Percentiles rank a stretch among this genome's conserved stretches.
Conservation (phyloP, 2,888 invertebrate genomes). For the Phymatocera aterrima region DNA sequence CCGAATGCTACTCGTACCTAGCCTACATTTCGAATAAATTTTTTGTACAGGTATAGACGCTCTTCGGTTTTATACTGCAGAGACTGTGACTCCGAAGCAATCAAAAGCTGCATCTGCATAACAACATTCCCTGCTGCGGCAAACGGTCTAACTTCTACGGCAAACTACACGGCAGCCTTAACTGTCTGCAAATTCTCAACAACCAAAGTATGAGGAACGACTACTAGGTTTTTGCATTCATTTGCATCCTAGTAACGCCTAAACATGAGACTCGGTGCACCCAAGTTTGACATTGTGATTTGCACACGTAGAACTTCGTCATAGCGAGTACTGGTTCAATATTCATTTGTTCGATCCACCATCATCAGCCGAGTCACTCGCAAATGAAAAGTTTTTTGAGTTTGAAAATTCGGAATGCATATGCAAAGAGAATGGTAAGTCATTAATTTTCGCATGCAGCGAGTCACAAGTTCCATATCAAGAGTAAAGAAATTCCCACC, state of each 20-base stretch:
- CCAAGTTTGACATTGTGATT: not conserved
- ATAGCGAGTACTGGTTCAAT: not conserved
- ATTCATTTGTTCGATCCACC: not conserved
- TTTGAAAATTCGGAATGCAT: too few relatives aligned
- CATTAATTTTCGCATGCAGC: too few relatives aligned
- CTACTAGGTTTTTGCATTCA: slow-evolving; percentile 34
- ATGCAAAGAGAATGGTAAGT: not conserved
- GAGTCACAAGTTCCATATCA: too few relatives aligned
- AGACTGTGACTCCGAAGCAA: slow-evolving; percentile 12
- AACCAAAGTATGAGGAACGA: slow-evolving; percentile 38
- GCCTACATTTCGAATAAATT: not conserved
- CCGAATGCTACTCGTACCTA: not conserved
- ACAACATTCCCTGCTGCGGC: slow-evolving; percentile 41
- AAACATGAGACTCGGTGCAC: not conserved
- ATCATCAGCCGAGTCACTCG: too few relatives aligned
- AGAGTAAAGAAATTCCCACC: too few relatives aligned
- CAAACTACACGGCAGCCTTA: slow-evolving; percentile 17
- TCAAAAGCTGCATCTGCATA: slow-evolving; percentile 39
- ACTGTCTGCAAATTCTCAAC: slow-evolving; percentile 31
- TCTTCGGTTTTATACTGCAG: not conserved
- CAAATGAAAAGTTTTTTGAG: too few relatives aligned
- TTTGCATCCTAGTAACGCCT: slow-evolving; percentile 13
- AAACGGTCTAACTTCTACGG: slow-evolving; percentile 41
- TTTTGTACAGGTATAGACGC: not conserved
- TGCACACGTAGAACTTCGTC: not conserved